A percentile compares a stretch with the other conserved stretches of the same genome.
Conservation (phyloP, 2,888 invertebrate genomes). For the Lasius platythorax region DNA sequence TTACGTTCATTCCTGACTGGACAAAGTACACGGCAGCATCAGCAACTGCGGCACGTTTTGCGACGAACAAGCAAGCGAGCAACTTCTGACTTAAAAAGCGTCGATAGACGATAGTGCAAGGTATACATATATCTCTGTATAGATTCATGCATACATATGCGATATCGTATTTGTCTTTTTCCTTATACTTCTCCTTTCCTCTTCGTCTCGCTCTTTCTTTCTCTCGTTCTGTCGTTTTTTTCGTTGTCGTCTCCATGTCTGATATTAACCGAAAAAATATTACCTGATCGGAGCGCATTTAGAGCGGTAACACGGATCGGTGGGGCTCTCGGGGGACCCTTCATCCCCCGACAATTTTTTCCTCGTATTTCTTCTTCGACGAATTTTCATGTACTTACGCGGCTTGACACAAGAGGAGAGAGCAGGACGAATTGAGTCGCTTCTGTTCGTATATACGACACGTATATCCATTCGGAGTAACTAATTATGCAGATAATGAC, state of each 20-base stretch:
- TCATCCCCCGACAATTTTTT: not conserved
- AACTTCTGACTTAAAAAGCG: slow-evolving; percentile 49
- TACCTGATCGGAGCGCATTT: slow-evolving; percentile 38
- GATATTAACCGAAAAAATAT: slow-evolving; percentile 51
- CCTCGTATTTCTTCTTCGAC: slow-evolving; percentile 39
- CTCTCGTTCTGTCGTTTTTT: not conserved
- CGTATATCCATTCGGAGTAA: slow-evolving; percentile 75
- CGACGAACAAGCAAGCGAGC: slow-evolving; percentile 11
- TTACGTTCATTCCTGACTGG: not conserved
- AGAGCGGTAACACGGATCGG: slow-evolving; percentile 50
- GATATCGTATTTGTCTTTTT: not conserved
- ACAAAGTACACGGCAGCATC: not conserved
- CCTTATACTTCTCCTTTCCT: not conserved
- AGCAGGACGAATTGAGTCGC: slow-evolving; percentile 78
- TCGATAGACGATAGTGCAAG: slow-evolving; percentile 13
- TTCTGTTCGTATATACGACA: slow-evolving; percentile 66
- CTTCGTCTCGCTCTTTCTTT: not conserved
- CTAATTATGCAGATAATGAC: slow-evolving; percentile 82
- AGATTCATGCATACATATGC: not conserved
- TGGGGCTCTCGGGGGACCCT: not conserved
- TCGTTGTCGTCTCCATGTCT: not conserved
- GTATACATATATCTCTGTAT: not conserved
- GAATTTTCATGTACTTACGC: slow-evolving; percentile 41
- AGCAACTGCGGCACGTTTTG: slow-evolving; percentile 30
- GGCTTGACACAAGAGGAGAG: slow-evolving; percentile 12